These are phyloP conservation scores for Lasioglossum pauxillum DNA, from an alignment of 2,888 invertebrate genomes.

Conservation along the genomic window DNA sequence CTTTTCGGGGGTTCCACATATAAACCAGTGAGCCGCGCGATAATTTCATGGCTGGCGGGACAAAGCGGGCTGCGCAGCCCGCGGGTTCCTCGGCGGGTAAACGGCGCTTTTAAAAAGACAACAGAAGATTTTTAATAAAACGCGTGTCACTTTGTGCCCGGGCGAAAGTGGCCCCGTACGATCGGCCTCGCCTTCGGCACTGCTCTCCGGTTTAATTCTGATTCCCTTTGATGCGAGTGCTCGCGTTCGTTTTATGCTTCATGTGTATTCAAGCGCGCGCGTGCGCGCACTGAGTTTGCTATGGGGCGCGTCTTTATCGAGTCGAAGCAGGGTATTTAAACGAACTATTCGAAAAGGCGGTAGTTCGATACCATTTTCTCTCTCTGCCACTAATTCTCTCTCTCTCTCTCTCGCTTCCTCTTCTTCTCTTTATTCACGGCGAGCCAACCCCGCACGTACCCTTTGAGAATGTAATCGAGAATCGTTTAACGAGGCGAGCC, in stretches of 20 bases:
- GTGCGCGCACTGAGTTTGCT: background rate
- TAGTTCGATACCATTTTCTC: constrained; percentile 45
- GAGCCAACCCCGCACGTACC: background rate
- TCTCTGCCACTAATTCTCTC: constrained; percentile 10
- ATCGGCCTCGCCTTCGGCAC: constrained; percentile 62
- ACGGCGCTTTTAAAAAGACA: constrained; percentile 46
- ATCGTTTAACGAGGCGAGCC: constrained; percentile 23
- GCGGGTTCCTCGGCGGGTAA: constrained; percentile 27
- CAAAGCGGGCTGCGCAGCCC: constrained; percentile 31
- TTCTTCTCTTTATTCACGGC: background rate
- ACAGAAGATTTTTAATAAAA: constrained; percentile 69
- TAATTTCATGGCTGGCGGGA: constrained; percentile 43
- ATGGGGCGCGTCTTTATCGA: constrained; percentile 50
- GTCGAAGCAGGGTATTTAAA: constrained; percentile 47
- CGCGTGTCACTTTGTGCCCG: constrained; percentile 57
- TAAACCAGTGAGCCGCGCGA: constrained; percentile 44
- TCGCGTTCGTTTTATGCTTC: constrained; percentile 66
- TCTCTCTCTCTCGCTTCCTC: background rate
- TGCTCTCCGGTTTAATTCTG: constrained; percentile 64
- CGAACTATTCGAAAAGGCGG: constrained; percentile 37
- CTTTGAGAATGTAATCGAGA: constrained; percentile 33
- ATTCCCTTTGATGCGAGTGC: constrained; percentile 63
- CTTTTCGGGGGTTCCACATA: background rate
- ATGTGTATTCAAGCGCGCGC: constrained; percentile 66
- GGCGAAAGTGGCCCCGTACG: constrained; percentile 42